These are phyloP conservation scores for Echinometra lucunter DNA, from an alignment of 53 echinoderm and acorn worm species.

Conservation along the genomic window DNA sequence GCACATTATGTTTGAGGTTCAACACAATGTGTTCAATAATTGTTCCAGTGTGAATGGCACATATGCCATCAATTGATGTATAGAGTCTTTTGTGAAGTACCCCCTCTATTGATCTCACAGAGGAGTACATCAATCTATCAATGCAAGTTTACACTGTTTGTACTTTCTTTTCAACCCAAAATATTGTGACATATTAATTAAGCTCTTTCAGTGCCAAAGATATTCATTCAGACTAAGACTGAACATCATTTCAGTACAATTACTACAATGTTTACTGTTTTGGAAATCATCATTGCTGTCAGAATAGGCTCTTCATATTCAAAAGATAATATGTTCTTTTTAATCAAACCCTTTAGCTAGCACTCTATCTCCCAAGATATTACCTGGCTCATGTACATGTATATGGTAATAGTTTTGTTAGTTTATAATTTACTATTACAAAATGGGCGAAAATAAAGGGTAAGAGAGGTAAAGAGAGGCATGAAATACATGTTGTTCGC, in stretches of 20 bases:
- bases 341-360: not conserved
- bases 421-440: slow-evolving; percentile 20
- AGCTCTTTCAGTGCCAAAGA: not conserved
- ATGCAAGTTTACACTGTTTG: not conserved
- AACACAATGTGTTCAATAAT: not conserved
- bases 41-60: not conserved
- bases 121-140: not conserved
- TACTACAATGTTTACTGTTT: not conserved
- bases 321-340: no score
- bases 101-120: not conserved
- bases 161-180: not conserved
- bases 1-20: no score
- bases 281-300: not conserved
- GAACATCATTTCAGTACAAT: not conserved
- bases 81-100: slow-evolving; percentile 7
- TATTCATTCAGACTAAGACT: no score
- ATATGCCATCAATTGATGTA: not conserved
- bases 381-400: not conserved
- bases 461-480: not conserved
- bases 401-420: no score
- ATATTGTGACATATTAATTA: slow-evolving; percentile 7
- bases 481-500: not conserved
- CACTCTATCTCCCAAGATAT: not conserved
- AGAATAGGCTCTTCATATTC: no score
- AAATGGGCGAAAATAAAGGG: not conserved